These are phyloP conservation scores for Tricholauxania praeusta DNA, from an alignment of 2,888 invertebrate species.

Conservation along the genomic window DNA sequence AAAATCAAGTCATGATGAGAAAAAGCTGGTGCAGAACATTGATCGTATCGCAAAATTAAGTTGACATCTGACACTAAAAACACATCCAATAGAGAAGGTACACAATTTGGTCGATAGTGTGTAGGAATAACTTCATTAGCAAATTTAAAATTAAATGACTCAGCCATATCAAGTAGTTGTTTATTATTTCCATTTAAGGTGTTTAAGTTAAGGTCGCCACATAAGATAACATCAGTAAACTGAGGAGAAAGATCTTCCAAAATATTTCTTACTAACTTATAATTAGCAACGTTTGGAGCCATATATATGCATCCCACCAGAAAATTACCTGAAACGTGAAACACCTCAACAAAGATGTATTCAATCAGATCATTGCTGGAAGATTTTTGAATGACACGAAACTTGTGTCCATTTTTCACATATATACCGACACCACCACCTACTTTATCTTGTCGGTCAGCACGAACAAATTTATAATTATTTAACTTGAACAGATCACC, in stretches of 20 bases:
- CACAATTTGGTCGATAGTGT: conserved; percentile 4
- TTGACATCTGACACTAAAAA: conserved; percentile 2
- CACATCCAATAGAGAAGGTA: conserved; percentile 6
- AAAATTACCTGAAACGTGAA: neutral
- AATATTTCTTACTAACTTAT: neutral
- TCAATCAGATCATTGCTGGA: neutral
- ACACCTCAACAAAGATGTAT: neutral
- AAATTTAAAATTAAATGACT: neutral
- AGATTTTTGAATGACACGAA: neutral
- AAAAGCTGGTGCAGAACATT: neutral
- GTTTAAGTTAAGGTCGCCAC: neutral
- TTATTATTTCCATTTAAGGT: neutral
- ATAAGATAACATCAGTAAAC: neutral
- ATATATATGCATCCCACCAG: neutral
- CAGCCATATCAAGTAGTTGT: neutral
- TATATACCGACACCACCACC: conserved; percentile 16
- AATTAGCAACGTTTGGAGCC: conserved; percentile 5
- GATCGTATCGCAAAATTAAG: conserved; percentile 3
- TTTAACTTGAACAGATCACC: conserved; percentile 10
- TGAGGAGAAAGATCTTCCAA: neutral
- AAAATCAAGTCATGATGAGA: conserved; percentile 10
- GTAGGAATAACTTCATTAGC: neutral
- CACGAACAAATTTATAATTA: conserved; percentile 6
- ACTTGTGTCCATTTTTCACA: neutral
- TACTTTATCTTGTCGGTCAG: conserved; percentile 5